Percentiles rank a stretch among this genome's conserved stretches.
Evolutionary conservation across 1,140 invertebrate genomes (phyloP).

Genomic region (Teleopsis dalmanni): DNA sequence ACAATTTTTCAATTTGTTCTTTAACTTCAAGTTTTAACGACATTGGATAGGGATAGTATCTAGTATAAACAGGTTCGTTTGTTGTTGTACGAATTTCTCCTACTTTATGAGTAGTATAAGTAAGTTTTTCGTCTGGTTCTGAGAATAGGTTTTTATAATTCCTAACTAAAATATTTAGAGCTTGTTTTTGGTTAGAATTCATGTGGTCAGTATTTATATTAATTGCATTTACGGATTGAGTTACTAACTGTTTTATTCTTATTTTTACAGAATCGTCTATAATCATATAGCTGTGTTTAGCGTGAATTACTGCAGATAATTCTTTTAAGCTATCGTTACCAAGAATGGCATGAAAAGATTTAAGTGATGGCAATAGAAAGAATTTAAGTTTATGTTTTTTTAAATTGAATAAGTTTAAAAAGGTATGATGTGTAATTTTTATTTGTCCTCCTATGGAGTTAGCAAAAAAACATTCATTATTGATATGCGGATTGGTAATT

Average conservation of each 20-base stretch:
- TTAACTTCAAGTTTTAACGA: constrained; percentile 21
- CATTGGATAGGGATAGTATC: constrained; percentile 20
- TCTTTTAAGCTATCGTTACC: constrained; percentile 16
- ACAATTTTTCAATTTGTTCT: constrained; percentile 25
- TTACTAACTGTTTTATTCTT: constrained; percentile 3
- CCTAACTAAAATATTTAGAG: neutral
- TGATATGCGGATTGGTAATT: neutral
- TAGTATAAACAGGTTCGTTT: constrained; percentile 12
- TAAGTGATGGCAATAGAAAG: neutral
- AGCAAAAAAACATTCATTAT: neutral
- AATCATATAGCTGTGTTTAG: constrained; percentile 11
- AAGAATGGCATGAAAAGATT: constrained; percentile 3
- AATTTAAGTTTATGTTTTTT: neutral
- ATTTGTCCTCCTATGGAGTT: constrained; percentile 13
- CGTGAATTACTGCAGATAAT: constrained; percentile 13
- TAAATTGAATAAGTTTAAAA: neutral
- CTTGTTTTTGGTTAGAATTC: neutral
- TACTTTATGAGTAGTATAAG: constrained; percentile 4
- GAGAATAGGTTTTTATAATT: constrained; percentile 2
- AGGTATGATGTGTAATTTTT: constrained; percentile 8
- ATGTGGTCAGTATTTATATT: constrained; percentile 6
- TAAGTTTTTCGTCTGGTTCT: constrained; percentile 4
- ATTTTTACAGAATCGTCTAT: constrained; percentile 8
- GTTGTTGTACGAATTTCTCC: constrained; percentile 10
- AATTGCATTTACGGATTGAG: constrained; percentile 13